phyloP scores from a whole-genome alignment of 1,140 invertebrate genomes.

The Bemisia tabaci region DNA sequence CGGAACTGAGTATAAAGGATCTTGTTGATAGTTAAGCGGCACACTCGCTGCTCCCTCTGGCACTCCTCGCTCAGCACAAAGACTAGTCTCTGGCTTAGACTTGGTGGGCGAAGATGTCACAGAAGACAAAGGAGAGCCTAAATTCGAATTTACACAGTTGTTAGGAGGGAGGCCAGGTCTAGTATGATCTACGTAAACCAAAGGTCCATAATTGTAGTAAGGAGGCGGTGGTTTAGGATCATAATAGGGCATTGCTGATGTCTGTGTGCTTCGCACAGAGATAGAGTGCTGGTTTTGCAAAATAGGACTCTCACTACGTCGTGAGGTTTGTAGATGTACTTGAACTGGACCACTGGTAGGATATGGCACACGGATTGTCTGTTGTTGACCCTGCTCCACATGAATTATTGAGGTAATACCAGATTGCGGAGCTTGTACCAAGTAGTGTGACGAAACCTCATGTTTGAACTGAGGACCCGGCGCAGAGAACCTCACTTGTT shows the following conservation, averaged over 20 bases:
- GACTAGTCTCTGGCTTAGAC: conserved; percentile 24
- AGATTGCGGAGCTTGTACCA: conserved; percentile 12
- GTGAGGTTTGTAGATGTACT: conserved; percentile 24
- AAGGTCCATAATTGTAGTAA: conserved; percentile 11
- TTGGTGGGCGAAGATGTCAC: conserved; percentile 33
- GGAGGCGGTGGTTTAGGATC: conserved; percentile 13
- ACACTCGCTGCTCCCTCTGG: conserved; percentile 31
- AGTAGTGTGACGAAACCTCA: conserved; percentile 15
- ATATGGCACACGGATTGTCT: conserved; percentile 27
- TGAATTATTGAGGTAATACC: conserved; percentile 21
- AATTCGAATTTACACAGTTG: not conserved
- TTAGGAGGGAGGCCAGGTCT: not conserved
- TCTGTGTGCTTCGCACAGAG: conserved; percentile 5
- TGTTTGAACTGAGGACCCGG: not conserved
- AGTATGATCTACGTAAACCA: conserved; percentile 9
- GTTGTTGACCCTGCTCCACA: conserved; percentile 23
- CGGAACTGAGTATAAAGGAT: conserved; percentile 3
- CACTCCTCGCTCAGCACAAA: conserved; percentile 21
- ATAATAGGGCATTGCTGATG: conserved; percentile 1
- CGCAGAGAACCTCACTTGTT: not conserved
- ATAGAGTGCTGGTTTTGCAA: conserved; percentile 9
- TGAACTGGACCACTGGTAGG: conserved; percentile 27
- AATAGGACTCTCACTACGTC: conserved; percentile 29
- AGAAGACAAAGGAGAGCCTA: conserved; percentile 23
- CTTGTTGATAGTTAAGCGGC: conserved; percentile 19